Base-by-base conservation (phyloP, 1,140 invertebrate genomes). In the Leptonema lineaticorne region DNA sequence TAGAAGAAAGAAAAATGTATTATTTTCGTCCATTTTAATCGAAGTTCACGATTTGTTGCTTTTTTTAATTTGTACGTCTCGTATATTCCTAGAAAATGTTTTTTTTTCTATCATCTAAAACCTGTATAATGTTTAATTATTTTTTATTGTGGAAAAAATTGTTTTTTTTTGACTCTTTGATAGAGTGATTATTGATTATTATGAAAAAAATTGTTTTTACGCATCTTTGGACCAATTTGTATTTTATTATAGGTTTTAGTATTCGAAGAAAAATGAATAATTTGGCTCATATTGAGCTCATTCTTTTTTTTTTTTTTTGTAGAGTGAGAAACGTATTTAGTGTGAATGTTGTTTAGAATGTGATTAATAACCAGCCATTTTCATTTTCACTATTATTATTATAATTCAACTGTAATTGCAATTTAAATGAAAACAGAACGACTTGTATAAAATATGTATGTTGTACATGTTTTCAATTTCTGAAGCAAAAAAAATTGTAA, bases 211-310 rank as follows among this genome's bases (percentile, higher is more conserved):
- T n/a, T n/a, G n/a, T n/a, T n/a, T 41, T 41, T 9, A 48, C n/a
- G 14, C 20, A 53, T 24, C 5, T 24, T 20, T 53, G 59, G 37
- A 33, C 59, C 59, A 62, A 37, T 62, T 58, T 33, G 22, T 60
- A 60, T 20, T 30, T 60, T 62, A n/a, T n/a, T n/a, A 22, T 64
- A 70, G 68, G 71, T 69, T 73, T 70, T 73, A 73, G 68, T 68
- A 68, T 62, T 64, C 65, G 65, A 60, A 72, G 68, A 70, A 70
- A 70, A 30, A 67, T n/a, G n/a, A 69, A 53, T 60, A 70, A 62
- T 68, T 73, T 73, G 68, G 71, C 71, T 73, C 71, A 73, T 73
- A 73, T 73, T 73, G 71, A 73, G 71, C 71, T 63, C 33, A 63
- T 70, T 53, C 56, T 63, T 72, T 59, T 58, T 70, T 29, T 41